phyloP scores from a whole-genome alignment of 2,797 vertebrate species.

The Takifugu ocellatus region DNA sequence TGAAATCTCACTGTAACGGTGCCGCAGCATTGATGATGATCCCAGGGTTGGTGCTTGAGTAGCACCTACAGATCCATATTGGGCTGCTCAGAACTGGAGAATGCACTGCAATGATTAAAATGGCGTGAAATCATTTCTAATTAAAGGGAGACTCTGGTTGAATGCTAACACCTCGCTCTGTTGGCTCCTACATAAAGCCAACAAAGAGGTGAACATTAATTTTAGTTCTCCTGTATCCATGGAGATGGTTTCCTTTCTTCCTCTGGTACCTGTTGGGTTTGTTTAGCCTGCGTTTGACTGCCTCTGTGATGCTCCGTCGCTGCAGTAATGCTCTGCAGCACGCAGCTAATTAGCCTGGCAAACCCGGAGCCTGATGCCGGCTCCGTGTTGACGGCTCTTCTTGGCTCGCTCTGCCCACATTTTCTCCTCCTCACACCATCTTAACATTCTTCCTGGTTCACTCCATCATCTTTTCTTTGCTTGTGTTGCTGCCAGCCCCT shows the following conservation, averaged over 20 bases:
- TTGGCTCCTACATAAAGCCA: constrained; percentile 31
- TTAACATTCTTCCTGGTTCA: neutral
- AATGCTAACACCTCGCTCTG: constrained; percentile 16
- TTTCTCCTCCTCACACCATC: constrained; percentile 8
- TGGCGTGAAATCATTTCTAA: constrained; percentile 12
- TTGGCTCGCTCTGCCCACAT: constrained; percentile 29
- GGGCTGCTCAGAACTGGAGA: neutral
- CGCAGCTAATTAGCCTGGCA: constrained; percentile 61
- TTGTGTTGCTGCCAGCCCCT: neutral
- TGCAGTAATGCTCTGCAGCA: constrained; percentile 50
- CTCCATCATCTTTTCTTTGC: neutral
- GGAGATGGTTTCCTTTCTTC: constrained; percentile 42
- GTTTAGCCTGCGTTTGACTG: constrained; percentile 50
- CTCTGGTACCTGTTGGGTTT: constrained; percentile 56
- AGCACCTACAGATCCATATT: neutral
- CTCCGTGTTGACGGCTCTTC: constrained; percentile 25
- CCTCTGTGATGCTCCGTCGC: constrained; percentile 60
- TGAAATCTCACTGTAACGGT: too few relatives aligned
- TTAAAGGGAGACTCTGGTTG: constrained; percentile 8
- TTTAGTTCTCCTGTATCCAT: constrained; percentile 55
- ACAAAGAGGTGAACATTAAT: constrained; percentile 23
- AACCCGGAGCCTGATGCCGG: constrained; percentile 32
- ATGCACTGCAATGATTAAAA: neutral
- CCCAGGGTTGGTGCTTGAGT: too few relatives aligned
- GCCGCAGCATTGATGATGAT: too few relatives aligned